Base-by-base conservation (phyloP, 2,888 invertebrate species). In the Andrena flavipes region DNA sequence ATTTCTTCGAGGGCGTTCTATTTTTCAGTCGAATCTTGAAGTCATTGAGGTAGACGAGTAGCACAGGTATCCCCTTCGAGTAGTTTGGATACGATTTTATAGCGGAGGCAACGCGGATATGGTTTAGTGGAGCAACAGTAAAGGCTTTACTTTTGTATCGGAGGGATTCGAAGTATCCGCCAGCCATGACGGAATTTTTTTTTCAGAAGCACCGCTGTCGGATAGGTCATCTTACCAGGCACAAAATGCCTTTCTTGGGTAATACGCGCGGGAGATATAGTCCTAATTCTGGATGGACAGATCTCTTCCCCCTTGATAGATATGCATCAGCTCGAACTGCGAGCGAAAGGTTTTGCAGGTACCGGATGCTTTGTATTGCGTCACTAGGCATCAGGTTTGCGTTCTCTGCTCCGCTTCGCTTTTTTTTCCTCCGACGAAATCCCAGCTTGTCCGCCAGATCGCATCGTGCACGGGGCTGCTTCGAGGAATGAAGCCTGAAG, bases 341-440 rank as follows among this genome's bases (percentile, higher is more conserved):
- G 74, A 85, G 80, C 63, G 56, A 70, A 79, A 77, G 80, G 77
- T 72, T 82, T 79, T 35, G 54, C 75, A 72, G 67, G 76, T 78
- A 68, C 70, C 16, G 56, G 74, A 49, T 30, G 59, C 54, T 51
- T 42, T 77, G 64, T 35, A 84, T 84, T 86, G 83, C 85, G 54
- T 87, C 82, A 78, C 88, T 73, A 33, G 75, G 71, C 56, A 79
- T 85, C 80, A 48, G 70, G 59, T 87, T 87, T 78, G 80, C 29
- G 42, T 85, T 82, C 60, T 42, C 62, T 54, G 20, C 35, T 54
- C 4, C 42, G 42, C 42, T 42, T 42, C 13, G 8, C 48, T 72
- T 26, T 30, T 10, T 49, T 62, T 26, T n/a, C n/a, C 33, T 74
- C 26, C 29, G 65, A 68, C 13, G 51, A 69, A 49, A 48, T 70